phyloP scores from a whole-genome alignment of 2,113 vertebrate species.

The Delphinus delphis region DNA sequence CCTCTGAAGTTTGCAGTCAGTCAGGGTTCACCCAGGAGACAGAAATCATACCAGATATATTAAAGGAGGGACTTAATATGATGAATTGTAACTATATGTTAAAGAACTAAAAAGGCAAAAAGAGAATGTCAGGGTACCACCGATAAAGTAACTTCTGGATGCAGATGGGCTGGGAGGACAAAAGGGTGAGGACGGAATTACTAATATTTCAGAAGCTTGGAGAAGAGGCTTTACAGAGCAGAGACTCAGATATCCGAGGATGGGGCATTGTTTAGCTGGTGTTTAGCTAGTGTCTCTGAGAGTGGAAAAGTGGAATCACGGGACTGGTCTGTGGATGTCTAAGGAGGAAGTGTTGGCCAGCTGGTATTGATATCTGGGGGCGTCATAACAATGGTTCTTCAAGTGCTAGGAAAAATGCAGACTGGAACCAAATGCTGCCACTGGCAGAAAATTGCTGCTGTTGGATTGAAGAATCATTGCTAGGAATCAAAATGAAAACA shows the following conservation, averaged over 20 bases:
- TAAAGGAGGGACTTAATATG: background rate
- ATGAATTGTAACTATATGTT: background rate
- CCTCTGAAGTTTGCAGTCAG: background rate
- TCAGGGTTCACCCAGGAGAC: background rate
- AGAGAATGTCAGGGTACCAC: background rate
- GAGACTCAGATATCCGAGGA: background rate
- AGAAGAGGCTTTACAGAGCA: background rate
- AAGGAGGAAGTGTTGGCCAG: background rate
- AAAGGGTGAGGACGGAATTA: background rate
- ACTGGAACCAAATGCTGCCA: background rate
- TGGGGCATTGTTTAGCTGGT: background rate
- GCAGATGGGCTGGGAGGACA: background rate
- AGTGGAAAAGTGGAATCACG: background rate
- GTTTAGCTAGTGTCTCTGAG: background rate
- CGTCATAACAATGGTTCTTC: background rate
- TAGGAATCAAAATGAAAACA: background rate
- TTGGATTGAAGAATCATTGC: background rate
- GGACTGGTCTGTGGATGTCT: background rate
- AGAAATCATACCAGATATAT: background rate
- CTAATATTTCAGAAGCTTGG: background rate
- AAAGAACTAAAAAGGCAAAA: background rate
- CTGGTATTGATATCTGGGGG: background rate
- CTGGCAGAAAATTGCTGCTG: background rate
- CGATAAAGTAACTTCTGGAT: background rate
- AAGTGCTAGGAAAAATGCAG: background rate